These are phyloP conservation scores for Peucedramus taeniatus DNA, from an alignment of 2,113 vertebrate species.

Conservation along the genomic window DNA sequence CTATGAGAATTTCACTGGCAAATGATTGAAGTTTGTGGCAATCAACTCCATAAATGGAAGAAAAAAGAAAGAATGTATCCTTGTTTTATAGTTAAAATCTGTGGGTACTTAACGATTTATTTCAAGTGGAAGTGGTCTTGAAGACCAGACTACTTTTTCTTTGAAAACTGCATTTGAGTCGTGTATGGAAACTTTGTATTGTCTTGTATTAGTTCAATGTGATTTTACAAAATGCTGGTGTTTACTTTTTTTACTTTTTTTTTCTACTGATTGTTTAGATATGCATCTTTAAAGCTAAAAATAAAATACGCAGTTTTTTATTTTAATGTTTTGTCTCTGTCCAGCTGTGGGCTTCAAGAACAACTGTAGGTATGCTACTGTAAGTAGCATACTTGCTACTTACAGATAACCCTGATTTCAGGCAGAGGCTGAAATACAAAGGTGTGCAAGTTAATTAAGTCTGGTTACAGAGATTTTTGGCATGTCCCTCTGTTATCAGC, in stretches of 20 bases:
- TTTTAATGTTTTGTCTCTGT: not conserved
- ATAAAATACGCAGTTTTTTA: not conserved
- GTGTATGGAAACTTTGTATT: not conserved
- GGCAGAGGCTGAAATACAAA: not conserved
- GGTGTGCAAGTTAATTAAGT: not conserved
- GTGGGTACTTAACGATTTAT: not conserved
- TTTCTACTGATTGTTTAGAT: slow-evolving; percentile 14
- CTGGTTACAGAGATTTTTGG: not conserved
- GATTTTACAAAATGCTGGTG: not conserved
- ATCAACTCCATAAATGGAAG: not conserved
- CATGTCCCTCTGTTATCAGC: not conserved
- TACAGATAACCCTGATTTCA: not conserved
- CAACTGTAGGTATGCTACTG: not conserved
- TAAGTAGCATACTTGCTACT: not conserved
- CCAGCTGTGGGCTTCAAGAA: not conserved
- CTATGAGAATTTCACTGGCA: not conserved
- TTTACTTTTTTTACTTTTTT: slow-evolving; percentile 37
- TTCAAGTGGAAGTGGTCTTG: not conserved
- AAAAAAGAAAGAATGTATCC: not conserved
- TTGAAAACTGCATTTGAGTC: not conserved
- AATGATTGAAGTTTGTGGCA: not conserved
- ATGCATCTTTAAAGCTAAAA: slow-evolving; percentile 17
- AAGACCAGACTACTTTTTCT: not conserved
- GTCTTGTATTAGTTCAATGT: not conserved
- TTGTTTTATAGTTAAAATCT: not conserved